phyloP scores from a whole-genome alignment of 1,140 invertebrate species.

The Formica exsecta region DNA sequence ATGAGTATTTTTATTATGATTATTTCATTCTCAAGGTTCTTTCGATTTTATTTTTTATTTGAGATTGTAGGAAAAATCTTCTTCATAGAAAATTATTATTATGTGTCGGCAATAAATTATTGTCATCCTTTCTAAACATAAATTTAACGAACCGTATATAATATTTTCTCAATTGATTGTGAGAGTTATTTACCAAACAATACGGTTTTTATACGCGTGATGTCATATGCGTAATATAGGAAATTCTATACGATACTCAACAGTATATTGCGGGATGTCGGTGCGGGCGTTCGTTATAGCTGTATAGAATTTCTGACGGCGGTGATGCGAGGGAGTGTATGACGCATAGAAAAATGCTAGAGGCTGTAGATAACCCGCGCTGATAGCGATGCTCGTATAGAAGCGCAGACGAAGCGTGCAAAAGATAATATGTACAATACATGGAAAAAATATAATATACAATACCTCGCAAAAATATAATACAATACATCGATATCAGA shows the following conservation, averaged over 20 bases:
- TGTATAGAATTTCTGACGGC: constrained; percentile 63
- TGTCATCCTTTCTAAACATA: background rate
- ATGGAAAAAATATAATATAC: background rate
- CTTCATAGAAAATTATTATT: constrained; percentile 1
- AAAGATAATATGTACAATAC: too few relatives aligned
- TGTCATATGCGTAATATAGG: constrained; percentile 58
- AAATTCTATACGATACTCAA: constrained; percentile 59
- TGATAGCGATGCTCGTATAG: constrained; percentile 18
- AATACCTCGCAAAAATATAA: too few relatives aligned
- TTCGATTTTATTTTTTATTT: background rate
- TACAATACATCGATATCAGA: too few relatives aligned
- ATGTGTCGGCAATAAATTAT: background rate
- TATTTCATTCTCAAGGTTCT: background rate
- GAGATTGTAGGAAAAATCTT: background rate
- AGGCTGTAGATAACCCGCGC: constrained; percentile 31
- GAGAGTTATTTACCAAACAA: background rate
- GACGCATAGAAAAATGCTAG: constrained; percentile 22
- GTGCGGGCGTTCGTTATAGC: constrained; percentile 41
- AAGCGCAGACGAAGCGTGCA: background rate
- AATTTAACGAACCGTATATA: background rate
- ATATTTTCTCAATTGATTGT: background rate
- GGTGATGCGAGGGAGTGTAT: constrained; percentile 34
- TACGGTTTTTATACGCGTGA: background rate
- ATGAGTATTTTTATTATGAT: too few relatives aligned
- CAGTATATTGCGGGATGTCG: constrained; percentile 16